Evolutionary conservation across 53 echinoderm and acorn worm species (phyloP).

Genomic region (Patiria pectinifera): DNA sequence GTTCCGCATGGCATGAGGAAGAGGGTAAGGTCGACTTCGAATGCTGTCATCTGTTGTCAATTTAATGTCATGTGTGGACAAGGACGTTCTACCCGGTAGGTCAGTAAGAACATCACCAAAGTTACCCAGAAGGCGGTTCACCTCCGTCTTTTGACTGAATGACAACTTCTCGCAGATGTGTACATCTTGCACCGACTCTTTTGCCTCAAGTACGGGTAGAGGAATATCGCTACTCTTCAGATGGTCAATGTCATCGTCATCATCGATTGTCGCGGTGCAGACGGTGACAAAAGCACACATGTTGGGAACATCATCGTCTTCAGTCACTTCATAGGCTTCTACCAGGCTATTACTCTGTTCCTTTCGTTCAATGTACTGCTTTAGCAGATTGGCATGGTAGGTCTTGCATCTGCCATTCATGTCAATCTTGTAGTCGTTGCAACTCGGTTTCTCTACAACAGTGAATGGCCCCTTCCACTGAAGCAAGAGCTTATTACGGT

Average conservation of each 20-base stretch:
- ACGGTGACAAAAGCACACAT: not conserved
- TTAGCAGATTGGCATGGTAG: constrained; percentile 67
- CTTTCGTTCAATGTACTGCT: constrained; percentile 17
- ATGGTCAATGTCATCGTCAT: not conserved
- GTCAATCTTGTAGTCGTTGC: constrained; percentile 65
- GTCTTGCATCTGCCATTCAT: constrained; percentile 36
- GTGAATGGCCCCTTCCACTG: constrained; percentile 78
- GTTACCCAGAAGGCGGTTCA: not conserved
- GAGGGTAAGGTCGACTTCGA: constrained; percentile 16
- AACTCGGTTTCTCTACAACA: constrained; percentile 45
- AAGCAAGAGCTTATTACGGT: constrained; percentile 65
- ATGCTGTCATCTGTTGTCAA: constrained; percentile 10
- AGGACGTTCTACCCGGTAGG: not conserved
- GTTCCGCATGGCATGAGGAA: constrained; percentile 48
- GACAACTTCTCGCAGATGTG: not conserved
- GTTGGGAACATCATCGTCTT: not conserved
- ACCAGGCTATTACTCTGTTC: not conserved
- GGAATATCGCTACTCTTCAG: not conserved
- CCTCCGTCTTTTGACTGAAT: not conserved
- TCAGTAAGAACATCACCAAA: not conserved
- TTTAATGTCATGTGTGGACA: constrained; percentile 9
- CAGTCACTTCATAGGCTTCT: not conserved
- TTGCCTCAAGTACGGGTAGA: not conserved
- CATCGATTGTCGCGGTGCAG: not conserved
- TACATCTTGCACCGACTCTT: not conserved